Evolutionary conservation across 1,140 invertebrate genomes (phyloP), one percentile per base, ranked within the genome.

Genomic region (Musca vetustissima): DNA sequence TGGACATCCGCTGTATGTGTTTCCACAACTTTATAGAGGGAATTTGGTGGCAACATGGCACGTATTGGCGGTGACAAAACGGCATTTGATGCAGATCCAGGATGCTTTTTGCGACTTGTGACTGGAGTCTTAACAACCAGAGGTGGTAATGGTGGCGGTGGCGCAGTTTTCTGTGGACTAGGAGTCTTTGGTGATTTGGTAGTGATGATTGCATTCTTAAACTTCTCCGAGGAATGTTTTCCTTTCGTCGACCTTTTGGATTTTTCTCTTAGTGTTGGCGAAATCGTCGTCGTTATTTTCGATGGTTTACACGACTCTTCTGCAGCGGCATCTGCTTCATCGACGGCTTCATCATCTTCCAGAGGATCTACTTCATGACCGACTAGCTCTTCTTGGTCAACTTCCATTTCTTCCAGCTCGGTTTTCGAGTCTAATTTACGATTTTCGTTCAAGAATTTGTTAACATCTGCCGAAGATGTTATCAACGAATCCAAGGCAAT

Each of bases 401-500:
- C 75, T 73, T 80, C 78, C 78, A 80, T 78, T 65, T 78, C 76
- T 55, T 78, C 74, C 32, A 67, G 19, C 53, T 70, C 59, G 14
- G 67, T 22, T 67, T 73, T 67, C 61, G 47, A 9, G 57, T 70
- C 59, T 15, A 66, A 13, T 53, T 66, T 73, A 57, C 61, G 66
- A 52, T 76, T 73, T 47, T 74, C 69, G 4, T 68, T 69, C 15
- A 80, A 64, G 71, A 80, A 80, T 15, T 71, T 72, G 66, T 73
- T 75, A 9, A 81, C 73, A 72, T 76, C 72, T 13, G 76, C 76
- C 67, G 76, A 78, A 4, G 73, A 69, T 13, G 73, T 85, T 61
- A 92, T 92, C 19, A 91, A 83, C 15, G 85, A 86, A 73, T 92
- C 90, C 49, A 91, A 78, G 13, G 88, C 87, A 28, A 90, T 78